These are phyloP conservation scores for Zaprionus ornatus DNA, from an alignment of 1,140 invertebrate genomes.

Conservation along the genomic window DNA sequence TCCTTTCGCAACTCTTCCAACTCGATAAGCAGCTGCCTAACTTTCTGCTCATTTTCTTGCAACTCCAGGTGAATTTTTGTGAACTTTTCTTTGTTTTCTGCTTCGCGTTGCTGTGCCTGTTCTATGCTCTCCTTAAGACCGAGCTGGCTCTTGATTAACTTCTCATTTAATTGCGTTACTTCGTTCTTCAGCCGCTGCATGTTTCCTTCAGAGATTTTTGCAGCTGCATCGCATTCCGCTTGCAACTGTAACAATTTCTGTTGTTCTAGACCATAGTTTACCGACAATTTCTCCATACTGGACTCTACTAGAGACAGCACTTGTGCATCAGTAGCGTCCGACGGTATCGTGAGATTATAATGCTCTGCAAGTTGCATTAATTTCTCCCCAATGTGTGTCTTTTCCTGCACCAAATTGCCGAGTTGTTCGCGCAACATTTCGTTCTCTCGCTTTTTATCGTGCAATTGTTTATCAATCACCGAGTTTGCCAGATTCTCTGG, in stretches of 20 bases:
- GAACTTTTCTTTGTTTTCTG: neutral
- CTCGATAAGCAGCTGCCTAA: neutral
- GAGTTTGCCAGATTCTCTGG: constrained; percentile 73
- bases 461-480: constrained; percentile 74
- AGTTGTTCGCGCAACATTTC: constrained; percentile 47
- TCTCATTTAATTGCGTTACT: neutral
- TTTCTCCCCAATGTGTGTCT: constrained; percentile 16
- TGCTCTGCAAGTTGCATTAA: constrained; percentile 32
- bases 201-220: neutral
- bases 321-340: neutral
- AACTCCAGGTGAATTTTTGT: neutral
- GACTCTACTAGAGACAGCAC: neutral
- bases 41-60: neutral
- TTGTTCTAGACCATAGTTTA: neutral
- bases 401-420: neutral
- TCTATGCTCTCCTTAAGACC: neutral
- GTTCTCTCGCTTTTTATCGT: constrained; percentile 77
- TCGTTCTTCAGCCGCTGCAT: neutral
- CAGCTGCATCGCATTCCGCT: neutral
- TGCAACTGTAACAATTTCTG: constrained; percentile 15
- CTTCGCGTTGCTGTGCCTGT: neutral
- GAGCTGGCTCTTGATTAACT: neutral
- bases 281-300: neutral
- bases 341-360: constrained; percentile 23
- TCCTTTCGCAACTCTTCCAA: neutral